Evolutionary conservation across 2,113 vertebrate genomes (phyloP).

Genomic region (Odocoileus virginianus): DNA sequence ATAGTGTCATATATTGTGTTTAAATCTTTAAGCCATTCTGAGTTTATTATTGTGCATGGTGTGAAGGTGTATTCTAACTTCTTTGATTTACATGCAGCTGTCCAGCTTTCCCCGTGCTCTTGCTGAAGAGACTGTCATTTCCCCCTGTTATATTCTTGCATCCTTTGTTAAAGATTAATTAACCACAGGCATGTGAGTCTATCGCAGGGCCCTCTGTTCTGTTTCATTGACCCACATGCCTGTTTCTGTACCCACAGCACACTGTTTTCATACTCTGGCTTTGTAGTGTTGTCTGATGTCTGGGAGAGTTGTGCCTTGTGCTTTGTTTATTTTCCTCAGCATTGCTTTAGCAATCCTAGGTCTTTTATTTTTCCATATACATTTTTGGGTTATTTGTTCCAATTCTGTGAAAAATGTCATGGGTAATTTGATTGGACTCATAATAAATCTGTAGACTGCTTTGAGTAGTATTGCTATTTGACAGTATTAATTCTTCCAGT

Average conservation of each 20-base stretch:
- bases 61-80: neutral
- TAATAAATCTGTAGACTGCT: neutral
- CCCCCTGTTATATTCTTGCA: neutral
- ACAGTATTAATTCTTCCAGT: neutral
- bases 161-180: neutral
- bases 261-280: neutral
- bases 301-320: neutral
- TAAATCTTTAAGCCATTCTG: neutral
- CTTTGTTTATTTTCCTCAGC: neutral
- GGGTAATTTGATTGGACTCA: neutral
- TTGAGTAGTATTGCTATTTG: neutral
- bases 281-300: neutral
- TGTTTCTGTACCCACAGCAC: neutral
- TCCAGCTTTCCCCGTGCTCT: neutral
- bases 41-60: neutral
- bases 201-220: neutral
- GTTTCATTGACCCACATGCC: neutral
- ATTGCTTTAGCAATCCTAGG: neutral
- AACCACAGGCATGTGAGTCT: neutral
- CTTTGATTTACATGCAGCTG: neutral
- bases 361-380: neutral
- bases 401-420: neutral
- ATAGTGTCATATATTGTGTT: neutral
- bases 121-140: neutral
- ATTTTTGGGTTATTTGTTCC: neutral